phyloP scores from a whole-genome alignment of 1,140 invertebrate species.

The Nomia melanderi region DNA sequence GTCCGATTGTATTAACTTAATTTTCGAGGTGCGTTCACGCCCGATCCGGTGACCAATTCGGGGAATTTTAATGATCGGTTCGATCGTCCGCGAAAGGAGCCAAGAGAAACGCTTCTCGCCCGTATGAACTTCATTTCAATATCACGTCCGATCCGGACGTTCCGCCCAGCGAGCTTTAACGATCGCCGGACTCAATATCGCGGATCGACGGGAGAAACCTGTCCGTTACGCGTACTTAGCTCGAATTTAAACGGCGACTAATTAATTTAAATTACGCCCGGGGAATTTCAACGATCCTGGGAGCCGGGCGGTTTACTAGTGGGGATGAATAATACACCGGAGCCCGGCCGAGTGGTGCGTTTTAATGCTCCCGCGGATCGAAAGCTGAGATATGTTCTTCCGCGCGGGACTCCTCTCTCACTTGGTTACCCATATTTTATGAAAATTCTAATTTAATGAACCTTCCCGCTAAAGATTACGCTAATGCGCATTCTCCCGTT shows the following conservation, averaged over 20 bases:
- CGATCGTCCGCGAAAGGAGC: neutral
- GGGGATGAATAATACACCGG: neutral
- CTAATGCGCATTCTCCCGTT: too few relatives aligned
- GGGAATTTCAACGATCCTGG: slow-evolving; percentile 18
- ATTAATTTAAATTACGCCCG: slow-evolving; percentile 26
- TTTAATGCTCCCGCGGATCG: neutral
- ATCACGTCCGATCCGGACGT: neutral
- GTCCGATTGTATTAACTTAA: neutral
- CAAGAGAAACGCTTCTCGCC: neutral
- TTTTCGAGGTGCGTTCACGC: neutral
- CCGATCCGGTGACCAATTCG: neutral
- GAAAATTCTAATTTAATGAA: neutral
- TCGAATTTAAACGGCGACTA: slow-evolving; percentile 16
- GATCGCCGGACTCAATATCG: slow-evolving; percentile 8
- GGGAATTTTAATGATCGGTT: slow-evolving; percentile 2
- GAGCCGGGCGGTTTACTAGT: neutral
- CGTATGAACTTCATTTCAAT: neutral
- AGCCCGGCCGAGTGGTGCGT: neutral
- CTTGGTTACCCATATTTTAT: neutral
- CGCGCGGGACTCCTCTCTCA: neutral
- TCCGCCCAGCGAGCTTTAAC: slow-evolving; percentile 16
- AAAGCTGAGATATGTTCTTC: neutral
- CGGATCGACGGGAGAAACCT: neutral
- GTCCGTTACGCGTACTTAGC: slow-evolving; percentile 12
- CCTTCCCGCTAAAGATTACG: neutral